Evolutionary conservation across 1,140 invertebrate genomes (phyloP).

Genomic region (Drosophila murphyi): DNA sequence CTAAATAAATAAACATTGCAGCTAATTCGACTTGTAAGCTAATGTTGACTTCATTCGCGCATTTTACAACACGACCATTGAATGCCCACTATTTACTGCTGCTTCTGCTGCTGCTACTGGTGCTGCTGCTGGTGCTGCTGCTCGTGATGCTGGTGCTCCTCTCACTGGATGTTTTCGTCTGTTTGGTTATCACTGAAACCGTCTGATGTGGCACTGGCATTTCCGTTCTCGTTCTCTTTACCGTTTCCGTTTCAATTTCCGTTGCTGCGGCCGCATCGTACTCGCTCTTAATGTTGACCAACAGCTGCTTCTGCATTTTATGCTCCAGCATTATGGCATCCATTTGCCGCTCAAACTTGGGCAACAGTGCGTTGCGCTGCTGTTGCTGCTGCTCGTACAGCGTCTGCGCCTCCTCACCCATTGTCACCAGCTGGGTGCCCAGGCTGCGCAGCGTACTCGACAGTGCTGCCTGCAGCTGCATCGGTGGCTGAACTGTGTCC

Average conservation of each 20-base stretch:
- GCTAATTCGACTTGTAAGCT: constrained; percentile 25
- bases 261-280: constrained; percentile 45
- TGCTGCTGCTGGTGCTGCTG: constrained; percentile 7
- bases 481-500: constrained; percentile 4
- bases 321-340: constrained; percentile 65
- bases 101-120: constrained; percentile 17
- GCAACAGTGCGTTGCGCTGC: constrained; percentile 22
- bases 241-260: not conserved
- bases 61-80: constrained; percentile 19
- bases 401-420: constrained; percentile 47
- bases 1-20: constrained; percentile 31
- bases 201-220: constrained; percentile 12
- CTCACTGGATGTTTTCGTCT: constrained; percentile 24
- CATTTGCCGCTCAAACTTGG: constrained; percentile 44
- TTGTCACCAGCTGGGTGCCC: constrained; percentile 48
- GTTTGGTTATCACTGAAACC: constrained; percentile 54
- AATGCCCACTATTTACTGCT: constrained; percentile 25
- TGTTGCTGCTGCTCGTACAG: constrained; percentile 40
- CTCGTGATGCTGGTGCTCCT: not conserved
- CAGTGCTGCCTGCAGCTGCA: constrained; percentile 51
- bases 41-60: constrained; percentile 4
- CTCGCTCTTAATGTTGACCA: constrained; percentile 64
- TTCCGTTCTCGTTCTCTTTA: not conserved
- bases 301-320: constrained; percentile 56
- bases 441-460: constrained; percentile 62